These are phyloP conservation scores for Ctenomys sociabilis DNA, from an alignment of 2,113 vertebrate genomes.

Conservation along the genomic window DNA sequence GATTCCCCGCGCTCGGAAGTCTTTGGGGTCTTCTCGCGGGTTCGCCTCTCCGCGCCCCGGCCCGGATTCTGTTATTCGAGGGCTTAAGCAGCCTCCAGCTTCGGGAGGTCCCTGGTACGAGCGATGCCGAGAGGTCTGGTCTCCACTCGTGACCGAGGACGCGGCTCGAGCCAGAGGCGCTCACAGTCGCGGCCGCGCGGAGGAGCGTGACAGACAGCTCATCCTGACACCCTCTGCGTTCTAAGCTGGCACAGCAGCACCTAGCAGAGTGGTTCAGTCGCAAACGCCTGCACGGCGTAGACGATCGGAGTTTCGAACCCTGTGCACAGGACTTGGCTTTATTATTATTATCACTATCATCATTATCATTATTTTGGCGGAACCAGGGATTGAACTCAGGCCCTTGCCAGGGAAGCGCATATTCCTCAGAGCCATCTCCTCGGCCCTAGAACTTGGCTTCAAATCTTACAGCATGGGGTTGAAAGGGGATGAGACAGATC, in stretches of 20 bases:
- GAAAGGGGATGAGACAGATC: not conserved
- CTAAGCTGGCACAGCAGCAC: not conserved
- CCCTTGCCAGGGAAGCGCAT: no score
- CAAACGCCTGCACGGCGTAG: no score
- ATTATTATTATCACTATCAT: no score
- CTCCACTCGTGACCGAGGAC: no score
- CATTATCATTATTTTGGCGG: no score
- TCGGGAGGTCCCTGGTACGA: not conserved
- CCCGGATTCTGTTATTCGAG: no score
- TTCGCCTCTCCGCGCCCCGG: not conserved
- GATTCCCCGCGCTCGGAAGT: not conserved
- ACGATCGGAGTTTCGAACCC: not conserved
- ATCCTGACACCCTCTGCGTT: no score
- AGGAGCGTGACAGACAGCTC: not conserved
- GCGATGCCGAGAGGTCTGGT: not conserved
- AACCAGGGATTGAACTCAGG: no score
- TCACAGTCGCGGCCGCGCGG: not conserved
- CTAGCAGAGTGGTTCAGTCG: not conserved
- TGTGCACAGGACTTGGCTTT: not conserved
- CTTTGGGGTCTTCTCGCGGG: no score
- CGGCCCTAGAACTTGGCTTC: not conserved
- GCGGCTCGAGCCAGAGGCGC: not conserved
- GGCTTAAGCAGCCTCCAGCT: rapidly evolving
- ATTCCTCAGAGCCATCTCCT: no score
- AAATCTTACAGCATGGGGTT: not conserved